Percentiles rank a stretch among this genome's conserved stretches.
phyloP scores from a whole-genome alignment of 2,113 vertebrate species.

The Ranitomeya variabilis region DNA sequence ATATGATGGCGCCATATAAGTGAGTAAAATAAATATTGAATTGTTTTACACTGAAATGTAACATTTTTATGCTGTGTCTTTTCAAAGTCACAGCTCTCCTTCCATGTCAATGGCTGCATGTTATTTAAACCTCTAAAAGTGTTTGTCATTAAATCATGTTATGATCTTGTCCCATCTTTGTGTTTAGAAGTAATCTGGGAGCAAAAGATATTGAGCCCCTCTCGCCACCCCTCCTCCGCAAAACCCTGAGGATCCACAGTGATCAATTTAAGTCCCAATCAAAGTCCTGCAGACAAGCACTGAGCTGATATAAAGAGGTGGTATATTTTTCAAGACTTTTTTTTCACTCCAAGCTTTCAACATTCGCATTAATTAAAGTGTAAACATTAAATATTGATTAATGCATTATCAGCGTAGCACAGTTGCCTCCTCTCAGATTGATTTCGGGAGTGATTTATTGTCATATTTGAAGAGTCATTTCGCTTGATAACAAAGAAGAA shows the following conservation, averaged over 20 bases:
- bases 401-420: conserved; percentile 99
- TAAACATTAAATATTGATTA: conserved; percentile 99
- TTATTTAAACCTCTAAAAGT: neutral
- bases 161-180: conserved; percentile 7
- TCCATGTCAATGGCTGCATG: neutral
- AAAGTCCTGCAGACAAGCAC: conserved; percentile 74
- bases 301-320: conserved; percentile 88
- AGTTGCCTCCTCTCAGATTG: conserved; percentile 97
- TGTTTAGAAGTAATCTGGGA: conserved; percentile 57
- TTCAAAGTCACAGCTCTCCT: neutral
- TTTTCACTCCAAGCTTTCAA: conserved; percentile 92
- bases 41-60: neutral
- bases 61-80: neutral
- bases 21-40: neutral
- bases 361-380: conserved; percentile 99
- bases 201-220: conserved; percentile 55
- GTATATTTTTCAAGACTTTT: conserved; percentile 90
- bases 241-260: conserved; percentile 56
- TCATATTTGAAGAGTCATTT: conserved; percentile 99
- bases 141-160: neutral
- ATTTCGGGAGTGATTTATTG: conserved; percentile 99
- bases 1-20: too few species aligned
- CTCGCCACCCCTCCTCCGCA: neutral
- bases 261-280: conserved; percentile 78
- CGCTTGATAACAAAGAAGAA: conserved; percentile 98